A percentile compares a stretch with the other conserved stretches of the same genome.
Conservation (phyloP, 2,797 vertebrate genomes). For the Diplodus puntazzo region DNA sequence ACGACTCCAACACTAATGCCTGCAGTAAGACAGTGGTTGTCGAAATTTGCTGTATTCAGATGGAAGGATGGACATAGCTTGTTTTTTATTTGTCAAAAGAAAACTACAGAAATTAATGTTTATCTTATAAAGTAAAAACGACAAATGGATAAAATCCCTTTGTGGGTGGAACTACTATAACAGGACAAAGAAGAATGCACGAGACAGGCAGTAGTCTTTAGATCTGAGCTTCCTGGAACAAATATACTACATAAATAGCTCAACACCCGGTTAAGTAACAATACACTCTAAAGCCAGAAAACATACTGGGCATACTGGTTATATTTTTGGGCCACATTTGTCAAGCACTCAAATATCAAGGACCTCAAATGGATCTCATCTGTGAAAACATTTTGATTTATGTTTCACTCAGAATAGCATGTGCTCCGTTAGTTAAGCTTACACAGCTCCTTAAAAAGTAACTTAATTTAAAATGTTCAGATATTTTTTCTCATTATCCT, state of each 20-base stretch:
- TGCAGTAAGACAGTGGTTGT: neutral
- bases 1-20: neutral
- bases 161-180: neutral
- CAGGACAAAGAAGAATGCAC: neutral
- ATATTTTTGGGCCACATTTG: neutral
- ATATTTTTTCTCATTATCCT: neutral
- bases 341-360: neutral
- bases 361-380: neutral
- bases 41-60: neutral
- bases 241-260: neutral
- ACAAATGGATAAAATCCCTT: neutral
- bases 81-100: neutral
- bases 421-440: neutral
- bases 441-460: neutral
- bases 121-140: too few relatives aligned
- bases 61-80: too few relatives aligned
- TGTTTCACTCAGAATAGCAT: neutral
- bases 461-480: neutral
- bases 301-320: neutral
- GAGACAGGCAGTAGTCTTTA: neutral
- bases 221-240: neutral
- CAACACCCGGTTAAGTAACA: neutral
- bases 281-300: neutral
- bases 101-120: neutral
- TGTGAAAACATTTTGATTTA: neutral